Evolutionary conservation across 2,888 invertebrate species (phyloP).

Genomic region (Aspidiotus destructor): DNA sequence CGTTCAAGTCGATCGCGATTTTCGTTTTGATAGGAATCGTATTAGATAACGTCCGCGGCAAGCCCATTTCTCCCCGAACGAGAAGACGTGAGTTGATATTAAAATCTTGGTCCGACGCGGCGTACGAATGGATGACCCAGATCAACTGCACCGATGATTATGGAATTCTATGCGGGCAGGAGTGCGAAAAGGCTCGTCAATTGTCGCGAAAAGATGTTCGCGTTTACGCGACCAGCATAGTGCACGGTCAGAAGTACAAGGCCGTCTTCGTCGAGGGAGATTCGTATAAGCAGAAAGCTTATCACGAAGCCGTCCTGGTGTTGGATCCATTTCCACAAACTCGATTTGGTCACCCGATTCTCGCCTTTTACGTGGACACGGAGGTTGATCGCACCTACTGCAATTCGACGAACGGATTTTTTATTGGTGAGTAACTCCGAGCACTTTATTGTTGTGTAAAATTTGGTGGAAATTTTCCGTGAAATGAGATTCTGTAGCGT

Average conservation of each 20-base stretch:
- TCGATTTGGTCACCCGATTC: constrained; percentile 46
- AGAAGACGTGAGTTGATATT: neutral
- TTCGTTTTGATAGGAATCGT: too few species aligned
- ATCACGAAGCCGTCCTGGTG: constrained; percentile 40
- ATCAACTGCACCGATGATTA: constrained; percentile 10
- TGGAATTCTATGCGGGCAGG: neutral
- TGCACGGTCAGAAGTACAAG: neutral
- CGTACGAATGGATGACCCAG: constrained; percentile 13
- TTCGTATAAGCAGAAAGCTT: constrained; percentile 33
- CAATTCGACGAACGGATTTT: constrained; percentile 40
- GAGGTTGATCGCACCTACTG: constrained; percentile 40
- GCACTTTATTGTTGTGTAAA: neutral
- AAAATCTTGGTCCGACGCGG: constrained; percentile 15
- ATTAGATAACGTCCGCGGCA: too few species aligned
- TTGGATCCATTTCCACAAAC: constrained; percentile 45
- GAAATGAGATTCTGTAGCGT: too few species aligned
- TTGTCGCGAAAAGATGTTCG: constrained; percentile 1
- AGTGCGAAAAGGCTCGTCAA: constrained; percentile 3
- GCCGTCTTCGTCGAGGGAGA: constrained; percentile 37
- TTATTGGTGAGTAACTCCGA: constrained; percentile 41
- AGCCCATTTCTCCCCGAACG: too few species aligned
- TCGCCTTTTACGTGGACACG: constrained; percentile 44
- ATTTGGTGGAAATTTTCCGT: too few species aligned
- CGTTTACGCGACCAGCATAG: constrained; percentile 1
- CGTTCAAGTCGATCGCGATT: too few species aligned